These are phyloP conservation scores for Drosophila saltans DNA, from an alignment of 1,140 invertebrate genomes.

Conservation along the genomic window DNA sequence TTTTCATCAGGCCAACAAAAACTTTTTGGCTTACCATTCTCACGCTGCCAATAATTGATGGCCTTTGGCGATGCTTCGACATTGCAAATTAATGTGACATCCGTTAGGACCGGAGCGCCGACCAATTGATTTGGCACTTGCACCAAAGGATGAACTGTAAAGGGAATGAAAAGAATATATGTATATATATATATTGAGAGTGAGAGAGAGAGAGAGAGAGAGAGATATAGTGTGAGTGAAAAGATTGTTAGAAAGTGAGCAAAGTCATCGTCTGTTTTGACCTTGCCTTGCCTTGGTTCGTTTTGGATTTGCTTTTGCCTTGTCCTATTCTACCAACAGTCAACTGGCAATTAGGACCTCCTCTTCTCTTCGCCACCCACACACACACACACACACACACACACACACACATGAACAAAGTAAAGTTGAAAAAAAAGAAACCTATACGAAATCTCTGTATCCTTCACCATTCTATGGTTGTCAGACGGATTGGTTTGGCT, in stretches of 20 bases:
- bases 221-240: background rate
- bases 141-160: slow-evolving; percentile 91
- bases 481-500: slow-evolving; percentile 18
- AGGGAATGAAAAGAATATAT: slow-evolving; percentile 3
- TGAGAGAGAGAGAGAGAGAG: background rate
- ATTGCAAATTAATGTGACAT: slow-evolving; percentile 93
- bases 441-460: slow-evolving; percentile 41
- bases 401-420: slow-evolving; percentile 29
- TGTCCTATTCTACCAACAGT: background rate
- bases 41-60: slow-evolving; percentile 94
- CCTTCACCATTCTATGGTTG: background rate
- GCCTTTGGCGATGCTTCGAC: slow-evolving; percentile 94
- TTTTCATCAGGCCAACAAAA: slow-evolving; percentile 13
- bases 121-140: slow-evolving; percentile 93
- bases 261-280: slow-evolving; percentile 45
- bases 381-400: background rate
- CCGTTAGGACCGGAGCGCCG: slow-evolving; percentile 90
- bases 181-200: background rate
- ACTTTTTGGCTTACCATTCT: slow-evolving; percentile 87
- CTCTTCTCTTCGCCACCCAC: background rate
- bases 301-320: no score
- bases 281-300: slow-evolving; percentile 22
- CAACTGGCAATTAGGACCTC: slow-evolving; percentile 1
- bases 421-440: slow-evolving; percentile 22
- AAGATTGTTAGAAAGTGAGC: slow-evolving; percentile 26